Evolutionary conservation across 2,888 invertebrate genomes (phyloP).

Genomic region (Drosophila austrosaltans): DNA sequence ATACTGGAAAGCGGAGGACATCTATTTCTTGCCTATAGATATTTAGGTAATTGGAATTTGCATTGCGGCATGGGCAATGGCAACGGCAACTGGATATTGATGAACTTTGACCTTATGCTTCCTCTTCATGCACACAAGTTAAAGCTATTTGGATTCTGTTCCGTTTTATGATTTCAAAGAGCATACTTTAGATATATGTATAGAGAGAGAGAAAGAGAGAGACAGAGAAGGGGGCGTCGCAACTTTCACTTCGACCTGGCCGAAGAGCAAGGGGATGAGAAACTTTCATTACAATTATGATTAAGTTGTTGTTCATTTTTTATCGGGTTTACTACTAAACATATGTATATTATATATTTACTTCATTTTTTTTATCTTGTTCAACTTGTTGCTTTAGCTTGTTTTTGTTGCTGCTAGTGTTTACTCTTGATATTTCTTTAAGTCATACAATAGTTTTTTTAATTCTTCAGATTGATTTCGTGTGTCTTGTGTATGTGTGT

Average conservation of each 20-base stretch:
- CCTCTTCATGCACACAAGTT: constrained; percentile 7
- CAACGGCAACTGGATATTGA: constrained; percentile 32
- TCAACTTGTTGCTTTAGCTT: constrained; percentile 29
- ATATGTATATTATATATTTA: constrained; percentile 10
- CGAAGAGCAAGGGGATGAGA: constrained; percentile 29
- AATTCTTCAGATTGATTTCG: not conserved
- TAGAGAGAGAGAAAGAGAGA: not conserved
- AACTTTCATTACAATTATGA: constrained; percentile 29
- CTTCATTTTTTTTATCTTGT: not conserved
- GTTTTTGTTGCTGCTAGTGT: constrained; percentile 10
- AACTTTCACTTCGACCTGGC: constrained; percentile 44
- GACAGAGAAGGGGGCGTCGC: constrained; percentile 14
- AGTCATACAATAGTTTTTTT: not conserved
- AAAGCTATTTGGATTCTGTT: constrained; percentile 7
- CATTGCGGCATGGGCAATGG: constrained; percentile 23
- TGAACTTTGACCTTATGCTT: constrained; percentile 25
- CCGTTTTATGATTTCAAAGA: constrained; percentile 6
- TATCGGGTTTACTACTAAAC: constrained; percentile 27
- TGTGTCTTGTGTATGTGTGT: constrained; percentile 12
- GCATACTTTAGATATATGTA: not conserved
- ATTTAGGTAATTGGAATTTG: constrained; percentile 50
- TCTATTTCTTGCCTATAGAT: not conserved
- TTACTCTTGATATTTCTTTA: constrained; percentile 33
- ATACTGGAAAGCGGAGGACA: not conserved
- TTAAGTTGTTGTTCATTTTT: constrained; percentile 33